These are phyloP conservation scores for Ochotona princeps DNA, from an alignment of 2,113 vertebrate species.

Conservation along the genomic window DNA sequence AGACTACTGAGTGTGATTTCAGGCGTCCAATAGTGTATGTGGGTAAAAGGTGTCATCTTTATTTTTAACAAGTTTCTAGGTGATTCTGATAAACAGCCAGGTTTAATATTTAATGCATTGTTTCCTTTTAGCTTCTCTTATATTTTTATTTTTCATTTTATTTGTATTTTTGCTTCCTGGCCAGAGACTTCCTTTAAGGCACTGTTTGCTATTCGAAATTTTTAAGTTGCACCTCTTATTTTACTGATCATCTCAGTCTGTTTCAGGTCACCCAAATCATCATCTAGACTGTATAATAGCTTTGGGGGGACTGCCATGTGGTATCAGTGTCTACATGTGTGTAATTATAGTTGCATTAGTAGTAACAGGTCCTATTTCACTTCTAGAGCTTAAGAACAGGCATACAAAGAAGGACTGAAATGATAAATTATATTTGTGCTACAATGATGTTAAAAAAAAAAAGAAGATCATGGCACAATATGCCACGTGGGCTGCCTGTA, in stretches of 20 bases:
- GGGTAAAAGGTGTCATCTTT: neutral
- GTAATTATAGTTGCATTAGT: neutral
- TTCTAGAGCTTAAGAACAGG: neutral
- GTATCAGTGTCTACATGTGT: neutral
- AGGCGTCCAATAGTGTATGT: too few relatives aligned
- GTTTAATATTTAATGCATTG: neutral
- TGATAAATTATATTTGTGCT: neutral
- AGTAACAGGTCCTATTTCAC: neutral
- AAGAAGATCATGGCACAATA: neutral
- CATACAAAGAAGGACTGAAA: neutral
- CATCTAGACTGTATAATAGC: neutral
- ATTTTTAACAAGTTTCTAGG: neutral
- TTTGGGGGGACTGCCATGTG: neutral
- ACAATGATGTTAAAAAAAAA: neutral
- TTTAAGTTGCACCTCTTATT: neutral
- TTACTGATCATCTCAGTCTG: neutral
- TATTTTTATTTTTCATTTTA: neutral
- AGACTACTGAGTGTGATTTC: neutral
- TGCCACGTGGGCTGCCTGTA: neutral
- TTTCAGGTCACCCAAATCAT: neutral
- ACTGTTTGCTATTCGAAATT: neutral
- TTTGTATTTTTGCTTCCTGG: neutral
- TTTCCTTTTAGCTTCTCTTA: neutral
- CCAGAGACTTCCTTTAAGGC: neutral
- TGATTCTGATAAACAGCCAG: neutral